phyloP scores from a whole-genome alignment of 1,140 invertebrate species.

The Cyclina sinensis region DNA sequence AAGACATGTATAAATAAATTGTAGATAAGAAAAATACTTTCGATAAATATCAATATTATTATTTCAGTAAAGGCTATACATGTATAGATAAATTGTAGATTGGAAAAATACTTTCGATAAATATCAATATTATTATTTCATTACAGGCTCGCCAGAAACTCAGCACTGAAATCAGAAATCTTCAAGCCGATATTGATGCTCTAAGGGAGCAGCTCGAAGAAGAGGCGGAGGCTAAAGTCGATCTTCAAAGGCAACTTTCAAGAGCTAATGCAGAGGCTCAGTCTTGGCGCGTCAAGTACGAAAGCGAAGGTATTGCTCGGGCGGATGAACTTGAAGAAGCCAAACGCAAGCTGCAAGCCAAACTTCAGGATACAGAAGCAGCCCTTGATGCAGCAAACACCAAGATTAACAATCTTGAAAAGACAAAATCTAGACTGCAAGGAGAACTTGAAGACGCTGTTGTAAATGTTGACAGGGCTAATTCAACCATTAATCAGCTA shows the following conservation, averaged over 20 bases:
- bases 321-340: constrained; percentile 97
- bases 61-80: constrained; percentile 60
- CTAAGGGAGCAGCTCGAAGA: constrained; percentile 98
- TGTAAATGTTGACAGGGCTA: constrained; percentile 88
- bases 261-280: constrained; percentile 92
- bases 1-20: no score
- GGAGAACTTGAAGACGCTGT: constrained; percentile 55
- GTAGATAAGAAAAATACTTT: no score
- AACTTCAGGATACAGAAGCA: constrained; percentile 98
- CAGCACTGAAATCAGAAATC: constrained; percentile 44
- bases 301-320: constrained; percentile 54
- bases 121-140: not conserved
- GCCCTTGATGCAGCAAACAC: constrained; percentile 97
- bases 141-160: constrained; percentile 68
- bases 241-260: constrained; percentile 89
- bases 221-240: constrained; percentile 99
- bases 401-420: constrained; percentile 99
- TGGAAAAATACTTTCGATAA: not conserved
- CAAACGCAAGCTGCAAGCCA: constrained; percentile 99
- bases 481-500: constrained; percentile 96
- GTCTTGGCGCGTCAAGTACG: constrained; percentile 88
- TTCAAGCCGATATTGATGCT: constrained; percentile 95
- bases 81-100: no score
- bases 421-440: constrained; percentile 42
- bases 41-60: not conserved